A percentile compares a stretch with the other conserved stretches of the same genome.
Conservation (phyloP, 2,888 invertebrate species). For the Clepsis dumicolana region DNA sequence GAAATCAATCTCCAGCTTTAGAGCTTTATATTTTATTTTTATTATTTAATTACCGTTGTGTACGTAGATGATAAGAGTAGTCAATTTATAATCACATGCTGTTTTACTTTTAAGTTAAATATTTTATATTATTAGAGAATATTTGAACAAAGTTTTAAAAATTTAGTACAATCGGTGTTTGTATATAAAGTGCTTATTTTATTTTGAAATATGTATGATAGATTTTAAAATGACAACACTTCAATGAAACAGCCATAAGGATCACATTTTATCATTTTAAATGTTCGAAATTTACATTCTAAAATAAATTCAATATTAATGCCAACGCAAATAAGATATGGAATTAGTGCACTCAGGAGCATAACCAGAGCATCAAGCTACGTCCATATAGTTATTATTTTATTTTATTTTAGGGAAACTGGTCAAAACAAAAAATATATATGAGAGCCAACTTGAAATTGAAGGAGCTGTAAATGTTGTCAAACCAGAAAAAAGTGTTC, state of each 20-base stretch:
- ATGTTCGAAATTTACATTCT: neutral
- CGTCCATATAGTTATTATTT: no score
- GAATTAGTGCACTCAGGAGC: neutral
- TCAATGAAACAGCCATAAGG: neutral
- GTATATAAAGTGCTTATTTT: constrained; percentile 22
- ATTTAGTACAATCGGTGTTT: constrained; percentile 19
- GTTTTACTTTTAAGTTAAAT: constrained; percentile 21
- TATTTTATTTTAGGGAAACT: no score
- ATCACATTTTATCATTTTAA: neutral
- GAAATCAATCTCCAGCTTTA: constrained; percentile 26
- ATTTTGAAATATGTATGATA: neutral
- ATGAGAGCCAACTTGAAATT: no score
- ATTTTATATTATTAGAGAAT: constrained; percentile 31
- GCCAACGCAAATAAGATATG: neutral
- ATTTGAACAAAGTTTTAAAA: constrained; percentile 24
- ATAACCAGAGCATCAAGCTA: no score
- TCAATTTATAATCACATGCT: constrained; percentile 16
- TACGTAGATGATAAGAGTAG: constrained; percentile 15
- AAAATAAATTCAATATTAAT: neutral
- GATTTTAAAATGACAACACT: neutral
- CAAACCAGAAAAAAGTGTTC: no score
- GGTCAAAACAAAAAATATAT: no score
- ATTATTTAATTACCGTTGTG: constrained; percentile 18
- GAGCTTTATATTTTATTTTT: constrained; percentile 23
- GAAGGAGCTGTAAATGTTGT: no score